Conservation (phyloP, 2,113 vertebrate genomes). For the Tapirus terrestris region DNA sequence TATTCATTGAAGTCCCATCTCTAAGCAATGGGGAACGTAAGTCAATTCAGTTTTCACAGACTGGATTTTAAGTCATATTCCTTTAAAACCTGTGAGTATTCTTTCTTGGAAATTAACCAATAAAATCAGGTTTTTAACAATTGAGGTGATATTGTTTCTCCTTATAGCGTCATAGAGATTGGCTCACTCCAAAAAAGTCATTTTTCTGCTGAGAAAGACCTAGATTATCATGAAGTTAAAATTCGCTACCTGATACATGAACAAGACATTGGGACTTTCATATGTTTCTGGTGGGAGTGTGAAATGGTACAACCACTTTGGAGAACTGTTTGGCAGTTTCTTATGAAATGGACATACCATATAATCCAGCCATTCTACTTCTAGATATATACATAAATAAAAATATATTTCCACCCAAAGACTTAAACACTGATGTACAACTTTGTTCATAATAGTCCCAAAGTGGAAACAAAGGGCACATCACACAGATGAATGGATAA, state of each 20-base stretch:
- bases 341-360: background rate
- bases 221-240: slow-evolving; percentile 21
- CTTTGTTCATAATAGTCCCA: background rate
- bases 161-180: background rate
- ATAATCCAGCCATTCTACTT: background rate
- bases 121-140: background rate
- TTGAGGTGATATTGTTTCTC: background rate
- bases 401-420: background rate
- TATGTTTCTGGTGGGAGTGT: background rate
- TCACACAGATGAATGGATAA: background rate
- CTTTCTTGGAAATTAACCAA: background rate
- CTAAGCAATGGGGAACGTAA: background rate
- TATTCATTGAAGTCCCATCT: background rate
- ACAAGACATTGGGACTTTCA: background rate
- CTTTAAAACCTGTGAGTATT: background rate
- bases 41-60: background rate
- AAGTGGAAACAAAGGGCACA: background rate
- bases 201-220: background rate
- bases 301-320: background rate
- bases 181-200: background rate
- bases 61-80: background rate
- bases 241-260: background rate
- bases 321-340: background rate
- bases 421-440: background rate
- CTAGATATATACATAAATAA: background rate